Percentiles rank a stretch among this genome's conserved stretches.
Evolutionary conservation across 2,888 invertebrate species (phyloP).

Genomic region (Tuberolachnus salignus): DNA sequence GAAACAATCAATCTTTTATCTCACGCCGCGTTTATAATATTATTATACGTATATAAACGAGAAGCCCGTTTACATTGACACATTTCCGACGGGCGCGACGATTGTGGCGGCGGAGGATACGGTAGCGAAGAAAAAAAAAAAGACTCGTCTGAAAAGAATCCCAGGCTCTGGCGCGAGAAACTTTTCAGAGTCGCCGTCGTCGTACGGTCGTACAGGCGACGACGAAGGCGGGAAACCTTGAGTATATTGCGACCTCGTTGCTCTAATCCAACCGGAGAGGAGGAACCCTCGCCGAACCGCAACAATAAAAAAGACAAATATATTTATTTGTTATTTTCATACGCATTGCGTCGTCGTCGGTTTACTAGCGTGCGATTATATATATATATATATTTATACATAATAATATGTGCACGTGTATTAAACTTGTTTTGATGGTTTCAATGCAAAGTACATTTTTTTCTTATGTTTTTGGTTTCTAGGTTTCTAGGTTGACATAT

Average conservation of each 20-base stretch:
- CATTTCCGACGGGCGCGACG: conserved; percentile 6
- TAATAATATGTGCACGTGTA: too few species aligned
- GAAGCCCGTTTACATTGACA: conserved; percentile 39
- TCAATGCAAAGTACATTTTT: too few species aligned
- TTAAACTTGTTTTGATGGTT: too few species aligned
- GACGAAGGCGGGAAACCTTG: background rate
- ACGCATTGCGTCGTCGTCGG: too few species aligned
- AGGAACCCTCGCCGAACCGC: conserved; percentile 13
- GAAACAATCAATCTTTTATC: conserved; percentile 51
- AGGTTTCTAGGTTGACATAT: too few species aligned
- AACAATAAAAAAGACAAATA: background rate
- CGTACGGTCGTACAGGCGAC: background rate
- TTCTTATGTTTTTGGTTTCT: too few species aligned
- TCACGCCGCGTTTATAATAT: background rate
- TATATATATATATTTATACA: too few species aligned
- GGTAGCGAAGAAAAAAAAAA: background rate
- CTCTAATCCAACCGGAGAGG: conserved; percentile 11
- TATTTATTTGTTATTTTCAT: too few species aligned
- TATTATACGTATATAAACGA: background rate
- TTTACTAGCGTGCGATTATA: too few species aligned
- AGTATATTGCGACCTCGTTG: background rate
- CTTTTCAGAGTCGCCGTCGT: background rate
- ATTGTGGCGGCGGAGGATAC: background rate
- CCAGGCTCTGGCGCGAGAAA: background rate
- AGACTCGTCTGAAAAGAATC: background rate